A percentile compares a stretch with the other conserved stretches of the same genome.
Evolutionary conservation across 2,113 vertebrate genomes (phyloP).

Genomic region (Sorex fumeus): DNA sequence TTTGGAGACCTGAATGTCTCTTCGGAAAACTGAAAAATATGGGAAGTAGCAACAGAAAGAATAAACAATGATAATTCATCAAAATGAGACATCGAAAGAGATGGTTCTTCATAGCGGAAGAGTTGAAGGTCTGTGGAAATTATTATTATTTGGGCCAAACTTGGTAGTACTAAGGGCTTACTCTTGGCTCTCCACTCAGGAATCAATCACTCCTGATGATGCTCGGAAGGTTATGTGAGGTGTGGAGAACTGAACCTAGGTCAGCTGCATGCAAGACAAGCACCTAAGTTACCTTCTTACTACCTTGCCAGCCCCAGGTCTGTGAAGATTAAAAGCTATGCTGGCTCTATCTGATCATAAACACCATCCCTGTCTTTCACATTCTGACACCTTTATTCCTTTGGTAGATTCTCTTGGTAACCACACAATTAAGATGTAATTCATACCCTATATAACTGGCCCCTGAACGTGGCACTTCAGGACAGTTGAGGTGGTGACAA

Average conservation of each 20-base stretch:
- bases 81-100: neutral
- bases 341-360: neutral
- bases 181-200: too few relatives aligned
- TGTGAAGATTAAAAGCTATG: neutral
- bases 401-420: neutral
- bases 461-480: too few relatives aligned
- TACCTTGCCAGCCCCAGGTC: too few relatives aligned
- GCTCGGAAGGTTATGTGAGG: too few relatives aligned
- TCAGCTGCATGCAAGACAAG: too few relatives aligned
- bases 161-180: too few relatives aligned
- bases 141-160: too few relatives aligned
- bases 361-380: neutral
- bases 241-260: too few relatives aligned
- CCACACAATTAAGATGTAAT: neutral
- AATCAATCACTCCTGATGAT: too few relatives aligned
- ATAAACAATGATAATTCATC: neutral
- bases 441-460: neutral
- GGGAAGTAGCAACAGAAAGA: neutral
- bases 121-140: too few relatives aligned
- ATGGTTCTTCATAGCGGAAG: neutral
- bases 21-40: neutral
- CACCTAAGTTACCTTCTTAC: too few relatives aligned
- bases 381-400: neutral
- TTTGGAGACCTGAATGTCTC: neutral
- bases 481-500: too few relatives aligned